These are phyloP conservation scores for Eurois occulta DNA, from an alignment of 2,888 invertebrate species.

Conservation along the genomic window DNA sequence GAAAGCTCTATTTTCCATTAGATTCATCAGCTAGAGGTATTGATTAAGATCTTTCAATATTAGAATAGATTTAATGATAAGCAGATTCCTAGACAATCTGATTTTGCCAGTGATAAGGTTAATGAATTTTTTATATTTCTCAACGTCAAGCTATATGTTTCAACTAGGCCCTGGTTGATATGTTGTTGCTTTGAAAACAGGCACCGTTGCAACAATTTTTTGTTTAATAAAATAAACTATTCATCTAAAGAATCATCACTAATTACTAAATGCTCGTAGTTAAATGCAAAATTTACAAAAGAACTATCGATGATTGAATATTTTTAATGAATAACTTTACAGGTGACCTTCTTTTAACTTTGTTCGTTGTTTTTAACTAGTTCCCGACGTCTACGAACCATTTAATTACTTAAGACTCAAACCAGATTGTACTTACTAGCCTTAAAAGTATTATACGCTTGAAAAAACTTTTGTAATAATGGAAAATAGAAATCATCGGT, in stretches of 20 bases:
- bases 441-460: neutral
- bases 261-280: neutral
- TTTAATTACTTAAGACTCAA: neutral
- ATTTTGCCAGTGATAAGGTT: neutral
- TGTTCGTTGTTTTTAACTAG: neutral
- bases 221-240: neutral
- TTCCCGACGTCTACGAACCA: neutral
- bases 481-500: neutral
- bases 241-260: neutral
- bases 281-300: neutral
- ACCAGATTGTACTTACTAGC: neutral
- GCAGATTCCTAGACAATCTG: neutral
- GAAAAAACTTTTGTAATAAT: neutral
- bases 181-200: neutral
- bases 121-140: neutral
- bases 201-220: neutral
- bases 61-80: slow-evolving; percentile 12
- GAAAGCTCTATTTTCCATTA: neutral
- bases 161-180: neutral
- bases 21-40: slow-evolving; percentile 1
- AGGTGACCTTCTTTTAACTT: slow-evolving; percentile 1
- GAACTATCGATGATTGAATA: no score
- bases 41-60: slow-evolving; percentile 9
- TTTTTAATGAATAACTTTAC: neutral
- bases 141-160: neutral